Base-by-base conservation (phyloP, 1,140 invertebrate genomes). In the Drosophila ironensis region DNA sequence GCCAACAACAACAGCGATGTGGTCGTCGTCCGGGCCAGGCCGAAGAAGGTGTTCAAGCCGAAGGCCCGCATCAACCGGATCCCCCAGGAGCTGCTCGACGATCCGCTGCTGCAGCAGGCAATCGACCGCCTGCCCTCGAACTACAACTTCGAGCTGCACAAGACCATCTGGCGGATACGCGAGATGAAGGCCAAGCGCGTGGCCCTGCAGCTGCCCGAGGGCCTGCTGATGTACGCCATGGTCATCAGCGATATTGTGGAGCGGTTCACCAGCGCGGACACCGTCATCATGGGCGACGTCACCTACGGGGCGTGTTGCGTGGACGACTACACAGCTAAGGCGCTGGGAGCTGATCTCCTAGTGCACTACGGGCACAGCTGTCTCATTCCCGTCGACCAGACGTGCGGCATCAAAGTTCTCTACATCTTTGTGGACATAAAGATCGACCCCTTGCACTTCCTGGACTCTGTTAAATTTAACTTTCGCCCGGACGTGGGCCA, bases 351-450 rank as follows among this genome's bases (percentile, higher is more conserved):
- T 27, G 97, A 99, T 84, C 92, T 99, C 4, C 91, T 99, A 63
- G 94, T 99, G 30, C 99, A 99, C 90, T 99, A 99, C 92, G 98
- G 98, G 5, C 98, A 99, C 90, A 99, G 97, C 64, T 99, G 98
- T 91, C 92, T 99, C 11, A 95, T 99, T 75, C 98, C 98, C 0
- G 95, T 99, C 48, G 97, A 98, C 90, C 95, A 95, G 84, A 99
- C 96, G 3, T 92, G 92, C 77, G 94, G 94, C 30, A 95, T 99
- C 37, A 97, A 98, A 90, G 94, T 99, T 59, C 92, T 99, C 1
- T 99, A 99, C 90, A 93, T 99, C 47, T 99, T 99, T 93, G 98
- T 99, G 9, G 95, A 96, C 78, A 96, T 96, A 40, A 95, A 95
- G 90, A 97, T 99, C 74, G 98, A 99, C 90, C 93, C 95, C 8